Percentiles rank a stretch among this genome's conserved stretches.
These are phyloP conservation scores for Microcebus lehilahytsara DNA, from an alignment of 2,113 vertebrate species.

Conservation along the genomic window DNA sequence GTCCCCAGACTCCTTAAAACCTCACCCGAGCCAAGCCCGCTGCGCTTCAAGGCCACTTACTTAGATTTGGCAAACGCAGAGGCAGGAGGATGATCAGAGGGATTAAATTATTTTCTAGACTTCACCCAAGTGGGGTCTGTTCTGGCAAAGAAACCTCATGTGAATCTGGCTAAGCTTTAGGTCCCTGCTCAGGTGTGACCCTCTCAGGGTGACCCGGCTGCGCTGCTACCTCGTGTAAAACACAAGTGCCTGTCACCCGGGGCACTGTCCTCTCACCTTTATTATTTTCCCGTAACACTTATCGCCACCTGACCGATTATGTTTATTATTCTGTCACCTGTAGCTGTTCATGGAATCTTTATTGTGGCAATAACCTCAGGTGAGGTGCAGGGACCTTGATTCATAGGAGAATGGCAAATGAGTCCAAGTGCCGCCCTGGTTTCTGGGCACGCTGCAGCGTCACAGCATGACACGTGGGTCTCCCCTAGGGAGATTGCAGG, in stretches of 20 bases:
- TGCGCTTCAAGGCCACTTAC: neutral
- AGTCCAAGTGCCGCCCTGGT: neutral
- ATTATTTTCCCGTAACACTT: too few species aligned
- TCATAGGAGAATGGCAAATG: neutral
- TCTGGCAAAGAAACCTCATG: neutral
- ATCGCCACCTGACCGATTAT: fast-evolving
- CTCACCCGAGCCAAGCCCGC: fast-evolving
- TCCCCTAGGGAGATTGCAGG: neutral
- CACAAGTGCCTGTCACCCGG: fast-evolving
- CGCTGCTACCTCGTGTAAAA: neutral
- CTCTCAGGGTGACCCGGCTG: neutral
- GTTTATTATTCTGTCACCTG: neutral
- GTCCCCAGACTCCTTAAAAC: fast-evolving
- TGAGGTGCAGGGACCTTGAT: neutral
- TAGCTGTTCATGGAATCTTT: neutral
- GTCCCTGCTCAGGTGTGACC: neutral
- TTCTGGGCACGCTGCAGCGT: neutral
- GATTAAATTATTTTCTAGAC: neutral
- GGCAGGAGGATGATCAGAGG: neutral
- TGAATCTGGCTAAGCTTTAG: neutral
- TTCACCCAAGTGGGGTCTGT: neutral
- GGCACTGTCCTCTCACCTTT: fast-evolving
- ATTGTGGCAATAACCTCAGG: too few species aligned
- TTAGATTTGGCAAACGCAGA: neutral
- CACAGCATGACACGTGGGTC: fast-evolving